Percentiles rank a stretch among this genome's conserved stretches.
These are phyloP conservation scores for Drosophila watanabei DNA, from an alignment of 1,140 invertebrate genomes.

Conservation along the genomic window DNA sequence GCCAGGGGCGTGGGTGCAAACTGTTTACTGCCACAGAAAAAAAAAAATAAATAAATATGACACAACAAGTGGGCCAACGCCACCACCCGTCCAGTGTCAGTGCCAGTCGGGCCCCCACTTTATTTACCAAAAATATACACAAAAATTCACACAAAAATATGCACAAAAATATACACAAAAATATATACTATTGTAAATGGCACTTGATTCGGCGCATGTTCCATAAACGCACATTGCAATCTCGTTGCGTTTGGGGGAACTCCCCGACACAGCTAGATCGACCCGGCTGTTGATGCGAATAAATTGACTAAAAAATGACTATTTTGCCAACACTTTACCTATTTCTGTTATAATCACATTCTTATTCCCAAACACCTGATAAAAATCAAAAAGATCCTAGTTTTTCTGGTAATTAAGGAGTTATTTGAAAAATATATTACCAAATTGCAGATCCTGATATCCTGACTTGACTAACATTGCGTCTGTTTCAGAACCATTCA, in stretches of 20 bases:
- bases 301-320: too few relatives aligned
- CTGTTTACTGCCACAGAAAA: conserved; percentile 30
- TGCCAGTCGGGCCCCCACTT: conserved; percentile 8
- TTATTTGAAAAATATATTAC: background rate
- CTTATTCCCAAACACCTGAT: background rate
- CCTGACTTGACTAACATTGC: background rate
- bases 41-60: conserved; percentile 1
- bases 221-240: background rate
- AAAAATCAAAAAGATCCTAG: background rate
- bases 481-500: conserved; percentile 15
- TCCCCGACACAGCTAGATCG: background rate
- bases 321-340: too few relatives aligned
- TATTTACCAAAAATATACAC: conserved; percentile 4
- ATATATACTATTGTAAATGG: conserved; percentile 1
- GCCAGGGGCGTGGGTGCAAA: conserved; percentile 16
- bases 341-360: background rate
- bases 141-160: too few relatives aligned
- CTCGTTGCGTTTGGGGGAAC: background rate
- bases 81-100: conserved; percentile 4
- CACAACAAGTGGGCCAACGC: conserved; percentile 33
- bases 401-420: background rate
- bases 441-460: background rate
- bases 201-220: background rate
- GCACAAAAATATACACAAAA: background rate
- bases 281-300: too few relatives aligned